phyloP scores from a whole-genome alignment of 2,797 vertebrate species.

The Simalia tracyae region DNA sequence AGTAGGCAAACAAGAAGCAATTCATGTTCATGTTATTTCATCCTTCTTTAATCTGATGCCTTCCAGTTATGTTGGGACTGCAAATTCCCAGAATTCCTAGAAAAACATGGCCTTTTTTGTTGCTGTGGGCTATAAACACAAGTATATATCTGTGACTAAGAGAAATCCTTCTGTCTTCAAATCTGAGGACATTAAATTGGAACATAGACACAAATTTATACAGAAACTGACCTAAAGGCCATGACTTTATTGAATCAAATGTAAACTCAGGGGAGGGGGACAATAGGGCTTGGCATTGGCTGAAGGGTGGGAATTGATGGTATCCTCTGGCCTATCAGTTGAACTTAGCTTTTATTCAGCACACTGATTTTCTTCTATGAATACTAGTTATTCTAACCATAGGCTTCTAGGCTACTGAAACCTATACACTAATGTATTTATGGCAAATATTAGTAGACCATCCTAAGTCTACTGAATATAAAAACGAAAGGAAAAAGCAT shows the following conservation, averaged over 20 bases:
- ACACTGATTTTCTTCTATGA: conserved; percentile 1
- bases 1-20: neutral
- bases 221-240: conserved; percentile 45
- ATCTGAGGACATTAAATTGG: conserved; percentile 17
- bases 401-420: neutral
- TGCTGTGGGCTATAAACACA: neutral
- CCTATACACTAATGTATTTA: neutral
- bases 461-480: neutral
- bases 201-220: conserved; percentile 36
- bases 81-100: neutral
- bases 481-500: neutral
- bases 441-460: neutral
- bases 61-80: neutral
- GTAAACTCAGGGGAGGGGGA: conserved; percentile 42
- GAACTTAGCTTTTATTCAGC: neutral
- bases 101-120: neutral
- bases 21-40: neutral
- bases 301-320: conserved; percentile 35
- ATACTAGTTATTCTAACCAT: neutral
- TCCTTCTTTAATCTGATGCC: neutral
- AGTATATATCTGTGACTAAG: conserved; percentile 40
- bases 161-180: conserved; percentile 31
- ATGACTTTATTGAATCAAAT: conserved; percentile 41
- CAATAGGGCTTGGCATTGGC: conserved; percentile 7
- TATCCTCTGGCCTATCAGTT: conserved; percentile 17